Conservation (phyloP, 2,888 invertebrate genomes). For the Muschampia plurimacula region DNA sequence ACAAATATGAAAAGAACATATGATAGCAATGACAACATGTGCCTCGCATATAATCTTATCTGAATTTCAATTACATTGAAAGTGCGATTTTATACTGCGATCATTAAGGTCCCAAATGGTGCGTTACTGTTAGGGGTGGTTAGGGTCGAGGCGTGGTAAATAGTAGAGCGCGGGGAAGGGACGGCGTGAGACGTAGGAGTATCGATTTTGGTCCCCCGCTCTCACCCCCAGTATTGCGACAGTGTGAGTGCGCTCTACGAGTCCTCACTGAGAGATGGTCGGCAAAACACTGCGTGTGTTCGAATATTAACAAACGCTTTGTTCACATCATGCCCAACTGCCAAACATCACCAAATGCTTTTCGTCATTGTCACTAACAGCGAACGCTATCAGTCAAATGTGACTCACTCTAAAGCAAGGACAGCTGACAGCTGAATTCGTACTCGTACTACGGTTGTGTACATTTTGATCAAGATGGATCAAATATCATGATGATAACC, state of each 20-base stretch:
- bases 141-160: constrained; percentile 74
- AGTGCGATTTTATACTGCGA: constrained; percentile 70
- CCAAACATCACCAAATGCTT: constrained; percentile 32
- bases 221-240: constrained; percentile 78
- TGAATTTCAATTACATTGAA: constrained; percentile 53
- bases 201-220: constrained; percentile 84
- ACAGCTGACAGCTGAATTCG: not conserved
- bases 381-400: constrained; percentile 8
- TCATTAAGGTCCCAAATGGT: constrained; percentile 77
- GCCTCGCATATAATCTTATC: constrained; percentile 50
- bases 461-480: not conserved
- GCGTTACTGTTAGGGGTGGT: constrained; percentile 78
- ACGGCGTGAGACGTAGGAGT: constrained; percentile 77
- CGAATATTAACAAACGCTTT: constrained; percentile 74
- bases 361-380: constrained; percentile 24
- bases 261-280: constrained; percentile 68
- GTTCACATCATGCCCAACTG: constrained; percentile 53
- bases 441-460: not conserved
- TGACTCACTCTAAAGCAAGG: constrained; percentile 21
- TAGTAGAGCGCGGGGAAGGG: constrained; percentile 67
- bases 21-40: constrained; percentile 53
- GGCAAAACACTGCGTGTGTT: constrained; percentile 60
- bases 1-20: constrained; percentile 59
- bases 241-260: constrained; percentile 79
- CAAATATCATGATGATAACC: not conserved